phyloP scores from a whole-genome alignment of 2,888 invertebrate species.

The Theretra japonica region DNA sequence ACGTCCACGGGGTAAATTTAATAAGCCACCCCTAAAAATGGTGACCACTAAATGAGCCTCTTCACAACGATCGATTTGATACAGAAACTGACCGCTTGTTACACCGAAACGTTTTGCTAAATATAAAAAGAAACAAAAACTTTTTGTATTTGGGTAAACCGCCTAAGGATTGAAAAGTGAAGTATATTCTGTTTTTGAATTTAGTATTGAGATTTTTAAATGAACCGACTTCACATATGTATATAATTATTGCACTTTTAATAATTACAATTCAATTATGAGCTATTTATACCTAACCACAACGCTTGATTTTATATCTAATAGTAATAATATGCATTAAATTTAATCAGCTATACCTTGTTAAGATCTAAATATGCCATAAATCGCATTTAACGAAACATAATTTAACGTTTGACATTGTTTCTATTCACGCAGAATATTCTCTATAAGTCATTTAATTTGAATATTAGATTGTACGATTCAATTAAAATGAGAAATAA shows the following conservation, averaged over 20 bases:
- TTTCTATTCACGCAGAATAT: neutral
- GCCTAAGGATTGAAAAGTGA: no score
- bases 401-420: neutral
- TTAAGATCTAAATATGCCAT: no score
- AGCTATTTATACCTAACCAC: no score
- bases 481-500: conserved; percentile 19
- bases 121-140: neutral
- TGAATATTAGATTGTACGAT: conserved; percentile 15
- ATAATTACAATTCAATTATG: no score
- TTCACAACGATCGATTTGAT: conserved; percentile 57
- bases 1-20: conserved; percentile 59
- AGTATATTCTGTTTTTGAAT: no score
- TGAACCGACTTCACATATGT: no score
- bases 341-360: no score
- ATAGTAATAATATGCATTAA: no score
- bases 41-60: conserved; percentile 56
- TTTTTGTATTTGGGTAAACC: no score
- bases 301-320: no score
- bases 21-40: conserved; percentile 57
- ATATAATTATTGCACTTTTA: no score
- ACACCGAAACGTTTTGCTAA: conserved; percentile 45
- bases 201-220: no score
- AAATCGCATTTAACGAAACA: neutral
- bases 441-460: neutral
- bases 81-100: conserved; percentile 44